Evolutionary conservation across 2,888 invertebrate genomes (phyloP).

Genomic region (Amphimallon solstitiale): DNA sequence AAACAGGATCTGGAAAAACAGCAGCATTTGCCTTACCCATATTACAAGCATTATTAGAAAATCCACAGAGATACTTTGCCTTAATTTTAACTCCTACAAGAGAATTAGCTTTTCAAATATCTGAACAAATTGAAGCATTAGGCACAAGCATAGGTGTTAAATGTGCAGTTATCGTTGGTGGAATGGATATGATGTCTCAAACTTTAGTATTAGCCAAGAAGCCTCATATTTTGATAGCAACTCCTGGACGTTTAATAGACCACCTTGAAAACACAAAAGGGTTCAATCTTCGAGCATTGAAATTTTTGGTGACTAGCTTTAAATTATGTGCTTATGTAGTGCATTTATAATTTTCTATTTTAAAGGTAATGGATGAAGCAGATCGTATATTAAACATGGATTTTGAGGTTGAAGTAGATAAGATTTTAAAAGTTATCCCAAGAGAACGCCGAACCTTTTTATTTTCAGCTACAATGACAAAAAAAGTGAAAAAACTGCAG

Average conservation of each 20-base stretch:
- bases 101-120: slow-evolving; percentile 97
- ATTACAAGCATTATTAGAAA: slow-evolving; percentile 87
- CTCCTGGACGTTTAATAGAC: slow-evolving; percentile 94
- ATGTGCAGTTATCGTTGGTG: slow-evolving; percentile 96
- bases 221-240: slow-evolving; percentile 97
- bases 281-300: slow-evolving; percentile 88
- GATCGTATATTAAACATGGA: slow-evolving; percentile 99
- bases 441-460: slow-evolving; percentile 90
- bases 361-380: slow-evolving; percentile 95
- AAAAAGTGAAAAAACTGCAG: slow-evolving; percentile 95
- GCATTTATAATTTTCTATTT: neutral
- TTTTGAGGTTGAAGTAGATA: slow-evolving; percentile 97
- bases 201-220: slow-evolving; percentile 91
- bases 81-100: slow-evolving; percentile 95
- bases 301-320: slow-evolving; percentile 76
- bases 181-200: slow-evolving; percentile 98
- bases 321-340: neutral
- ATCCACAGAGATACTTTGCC: slow-evolving; percentile 94
- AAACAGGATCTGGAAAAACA: slow-evolving; percentile 96
- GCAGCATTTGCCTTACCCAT: slow-evolving; percentile 98
- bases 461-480: slow-evolving; percentile 99
- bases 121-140: slow-evolving; percentile 97
- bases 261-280: slow-evolving; percentile 99
- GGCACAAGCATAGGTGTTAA: slow-evolving; percentile 91
- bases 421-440: slow-evolving; percentile 92